Base-by-base conservation (phyloP, 2,888 invertebrate genomes). In the Andrena praecox region DNA sequence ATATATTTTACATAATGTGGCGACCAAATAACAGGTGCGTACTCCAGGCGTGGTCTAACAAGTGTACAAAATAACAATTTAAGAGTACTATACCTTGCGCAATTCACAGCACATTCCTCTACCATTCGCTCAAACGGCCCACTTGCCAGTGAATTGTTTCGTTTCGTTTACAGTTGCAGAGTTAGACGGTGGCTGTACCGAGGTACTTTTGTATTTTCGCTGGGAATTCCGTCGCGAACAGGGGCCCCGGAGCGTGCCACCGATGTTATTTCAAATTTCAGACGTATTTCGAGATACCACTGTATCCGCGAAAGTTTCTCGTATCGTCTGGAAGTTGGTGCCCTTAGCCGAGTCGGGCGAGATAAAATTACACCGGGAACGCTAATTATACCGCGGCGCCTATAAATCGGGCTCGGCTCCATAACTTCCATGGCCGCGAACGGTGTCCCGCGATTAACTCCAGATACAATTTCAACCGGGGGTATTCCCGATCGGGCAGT, bases 191-290 rank as follows among this genome's bases (percentile, higher is more conserved):
- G 42, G 3, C 42, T 42, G 42, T 42, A 10, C 42, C 4, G 27
- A 12, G 24, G 56, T 20, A 63, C 29, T 20, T 52, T 16, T 20
- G 42, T 16, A 35, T 29, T 42, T 24, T 35, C 72, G 16, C 72
- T 24, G 12, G 24, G 56, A 64, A 52, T 48, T 24, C 35, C 5
- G 16, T 20, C 52, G 68, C 16, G 24, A 68, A 48, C 48, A 12
- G 1, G n/a, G 33, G 24, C 33, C 12, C 12, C 27, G 5, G 5
- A 12, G 16, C 5, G n/a, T 35, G 20, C 27, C 69, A 3, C 10
- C 7, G 24, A 29, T 42, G 62, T 75, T 75, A 75, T 75, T 67
- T 63, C 48, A 42, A 54, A 75, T 63, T 48, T 75, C 31, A 20
- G 27, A 75, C 67, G 64, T 31, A 75, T 42, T 35, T 29, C 12